Evolutionary conservation across 2,113 vertebrate genomes (phyloP).

Genomic region (Ceuthmochares aereus): DNA sequence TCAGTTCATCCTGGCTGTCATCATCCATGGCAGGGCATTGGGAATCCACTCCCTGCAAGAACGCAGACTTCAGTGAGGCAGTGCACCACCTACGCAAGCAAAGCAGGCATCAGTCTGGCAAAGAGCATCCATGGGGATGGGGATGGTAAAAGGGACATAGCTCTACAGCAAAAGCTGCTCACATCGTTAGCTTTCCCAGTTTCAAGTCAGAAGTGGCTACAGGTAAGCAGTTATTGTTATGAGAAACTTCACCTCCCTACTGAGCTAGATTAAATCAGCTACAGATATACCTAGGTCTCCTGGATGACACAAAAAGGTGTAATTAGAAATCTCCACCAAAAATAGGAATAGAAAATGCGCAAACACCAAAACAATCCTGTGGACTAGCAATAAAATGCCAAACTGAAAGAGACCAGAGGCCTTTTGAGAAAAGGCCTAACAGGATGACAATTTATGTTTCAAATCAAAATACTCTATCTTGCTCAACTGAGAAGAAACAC

Average conservation of each 20-base stretch:
- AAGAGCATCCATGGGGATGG: accelerated
- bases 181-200: accelerated
- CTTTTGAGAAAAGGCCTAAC: not conserved
- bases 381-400: not conserved
- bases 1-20: constrained; percentile 90
- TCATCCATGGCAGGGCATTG: constrained; percentile 91
- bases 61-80: not conserved
- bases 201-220: not conserved
- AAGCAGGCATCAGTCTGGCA: accelerated
- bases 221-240: accelerated
- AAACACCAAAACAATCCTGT: not conserved
- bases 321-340: not conserved
- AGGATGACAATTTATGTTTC: not conserved
- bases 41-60: constrained; percentile 54
- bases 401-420: not conserved
- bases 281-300: not conserved
- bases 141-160: accelerated
- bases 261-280: not conserved
- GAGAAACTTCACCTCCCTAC: not conserved
- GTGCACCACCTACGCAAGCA: not conserved
- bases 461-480: not conserved
- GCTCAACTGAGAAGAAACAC: not conserved
- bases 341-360: not conserved
- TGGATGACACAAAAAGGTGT: not conserved
- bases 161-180: not conserved